Evolutionary conservation across 2,888 invertebrate species (phyloP), one percentile per base, ranked within the genome.

Genomic region (Epinotia ramella): DNA sequence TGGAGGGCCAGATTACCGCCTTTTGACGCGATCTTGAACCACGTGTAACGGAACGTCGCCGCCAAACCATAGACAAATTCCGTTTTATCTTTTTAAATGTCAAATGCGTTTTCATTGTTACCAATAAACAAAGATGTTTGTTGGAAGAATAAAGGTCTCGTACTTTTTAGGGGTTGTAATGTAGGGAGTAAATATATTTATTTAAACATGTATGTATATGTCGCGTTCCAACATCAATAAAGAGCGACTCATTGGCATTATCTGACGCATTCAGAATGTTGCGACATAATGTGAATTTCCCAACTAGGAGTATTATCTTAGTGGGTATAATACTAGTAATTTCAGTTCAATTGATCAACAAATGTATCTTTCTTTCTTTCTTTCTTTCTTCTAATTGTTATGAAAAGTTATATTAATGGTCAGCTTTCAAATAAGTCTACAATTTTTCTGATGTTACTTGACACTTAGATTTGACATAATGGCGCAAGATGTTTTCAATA

Each of bases 21-120:
- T 77, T 82, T 87, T 89, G 82, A 83, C 87, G 86, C 86, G 89
- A 89, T 91, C 83, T 90, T 90, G 60, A 67, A 76, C 28, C 69
- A 44, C 40, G 68, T 59, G 33, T 40, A 67, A 73, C 49, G 62
- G 73, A 72, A 72, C 67, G 76, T 46, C 46, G 44, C 12, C 24
- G 24, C 24, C 56, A 68, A 75, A 66, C 65, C 71, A 66, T 65
- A 71, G 65, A 66, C 40, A 20, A 49, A 53, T 66, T 65, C 18
- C 13, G 28, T 62, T 44, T 62, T 66, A 65, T 66, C 18, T 64
- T 76, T 72, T 66, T 56, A 56, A 76, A 67, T 28, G 28, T 64
- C 28, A 65, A 70, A 70, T 65, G 73, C 20, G 69, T 59, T 74
- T 49, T 16, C 59, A 74, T 74, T 70, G 69, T 68, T 18, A 59